Conservation (phyloP, 2,797 vertebrate species). For the Propithecus deckenii region DNA sequence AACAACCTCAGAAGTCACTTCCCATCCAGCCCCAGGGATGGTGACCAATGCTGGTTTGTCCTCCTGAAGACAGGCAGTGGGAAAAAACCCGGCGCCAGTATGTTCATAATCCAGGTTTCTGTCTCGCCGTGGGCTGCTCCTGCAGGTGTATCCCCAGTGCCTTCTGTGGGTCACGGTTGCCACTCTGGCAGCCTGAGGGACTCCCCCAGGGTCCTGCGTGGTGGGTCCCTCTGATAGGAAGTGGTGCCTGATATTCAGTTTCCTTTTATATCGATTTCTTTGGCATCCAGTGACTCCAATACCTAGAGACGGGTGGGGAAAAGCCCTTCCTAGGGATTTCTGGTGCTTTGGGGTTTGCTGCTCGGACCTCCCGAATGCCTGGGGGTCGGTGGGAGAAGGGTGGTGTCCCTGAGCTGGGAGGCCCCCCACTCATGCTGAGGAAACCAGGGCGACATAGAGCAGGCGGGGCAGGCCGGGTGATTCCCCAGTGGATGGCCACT, state of each 20-base stretch:
- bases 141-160: neutral
- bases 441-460: neutral
- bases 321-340: neutral
- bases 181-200: neutral
- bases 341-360: neutral
- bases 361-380: neutral
- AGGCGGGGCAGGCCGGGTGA: neutral
- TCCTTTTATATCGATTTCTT: constrained; percentile 27
- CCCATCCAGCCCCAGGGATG: neutral
- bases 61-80: neutral
- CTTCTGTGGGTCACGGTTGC: neutral
- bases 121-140: neutral
- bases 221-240: neutral
- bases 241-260: neutral
- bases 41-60: neutral
- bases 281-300: neutral
- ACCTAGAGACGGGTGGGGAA: neutral
- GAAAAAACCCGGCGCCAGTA: neutral
- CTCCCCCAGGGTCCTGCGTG: constrained; percentile 17
- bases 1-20: neutral
- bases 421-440: accelerated
- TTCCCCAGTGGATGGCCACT: neutral
- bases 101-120: neutral
- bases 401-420: neutral
- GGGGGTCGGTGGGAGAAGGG: neutral